phyloP scores from a whole-genome alignment of 2,888 invertebrate species.

The Seira ritae region DNA sequence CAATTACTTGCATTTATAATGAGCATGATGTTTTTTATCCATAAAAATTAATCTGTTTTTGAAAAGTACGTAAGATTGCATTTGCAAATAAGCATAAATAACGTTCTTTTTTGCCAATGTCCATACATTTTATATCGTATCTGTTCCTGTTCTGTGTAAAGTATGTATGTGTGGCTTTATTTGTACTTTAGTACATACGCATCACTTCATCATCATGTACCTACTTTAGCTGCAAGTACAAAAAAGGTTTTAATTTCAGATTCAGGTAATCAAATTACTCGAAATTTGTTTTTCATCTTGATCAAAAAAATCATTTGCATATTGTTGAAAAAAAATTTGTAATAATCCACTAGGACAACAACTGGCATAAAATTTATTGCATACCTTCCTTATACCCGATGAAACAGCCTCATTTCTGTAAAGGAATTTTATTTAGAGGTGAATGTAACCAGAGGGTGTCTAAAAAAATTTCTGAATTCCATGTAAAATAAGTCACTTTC shows the following conservation, averaged over 20 bases:
- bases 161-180: not conserved
- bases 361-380: no score
- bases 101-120: constrained; percentile 2
- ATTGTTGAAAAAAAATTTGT: no score
- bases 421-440: no score
- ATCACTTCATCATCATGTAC: no score
- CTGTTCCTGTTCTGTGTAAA: not conserved
- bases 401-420: no score
- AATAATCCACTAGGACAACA: no score
- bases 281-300: no score
- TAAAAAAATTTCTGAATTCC: constrained; percentile 49
- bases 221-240: no score
- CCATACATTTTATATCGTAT: not conserved
- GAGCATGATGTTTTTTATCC: constrained; percentile 58
- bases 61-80: constrained; percentile 35
- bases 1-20: constrained; percentile 57
- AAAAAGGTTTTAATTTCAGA: no score
- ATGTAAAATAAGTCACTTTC: constrained; percentile 40
- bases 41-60: constrained; percentile 58
- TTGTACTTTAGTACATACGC: not conserved
- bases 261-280: no score
- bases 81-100: constrained; percentile 46
- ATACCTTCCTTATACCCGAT: no score
- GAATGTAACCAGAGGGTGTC: constrained; percentile 36
- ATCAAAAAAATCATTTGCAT: no score